Evolutionary conservation across 2,797 vertebrate species (phyloP), one percentile per base, ranked within the genome.

Genomic region (Melanotaenia maccullochi): DNA sequence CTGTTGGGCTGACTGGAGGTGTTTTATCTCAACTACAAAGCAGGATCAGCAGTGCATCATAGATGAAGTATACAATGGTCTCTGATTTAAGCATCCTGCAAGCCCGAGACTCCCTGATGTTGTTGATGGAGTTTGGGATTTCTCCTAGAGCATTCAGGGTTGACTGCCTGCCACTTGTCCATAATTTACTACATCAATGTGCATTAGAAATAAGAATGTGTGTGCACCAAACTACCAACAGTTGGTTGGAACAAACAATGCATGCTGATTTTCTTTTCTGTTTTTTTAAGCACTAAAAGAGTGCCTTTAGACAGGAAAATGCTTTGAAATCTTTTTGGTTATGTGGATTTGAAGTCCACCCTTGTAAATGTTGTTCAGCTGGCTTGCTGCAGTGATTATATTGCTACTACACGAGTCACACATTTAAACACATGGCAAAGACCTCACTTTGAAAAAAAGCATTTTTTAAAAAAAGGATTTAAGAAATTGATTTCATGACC

Each of bases 141-240:
- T 60, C 75, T 69, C 90, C 84, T 32, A 9, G 35, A 59, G 86
- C 77, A 3, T 54, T 76, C 59, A 36, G 40, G 67, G 51, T 66
- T 44, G 54, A 63, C 68, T 71, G 66, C 69, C 44, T 60, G 68
- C 66, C 57, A 66, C 54, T 81, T 40, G 75, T 88, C 71, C 60
- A 85, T 86, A 86, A 81, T 89, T 85, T 70, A 87, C 68, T 44
- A 67, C 79, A 69, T 76, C 73, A 13, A 25, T 68, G 52, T 36
- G 33, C 36, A 65, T 28, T 47, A 59, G 62, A 75, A 40, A 76
- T 14, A 42, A 71, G 54, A 49, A 60, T 55, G 68, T 57, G 56
- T 69, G 36, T 0, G 30, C 71, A 36, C 49, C 36, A 20, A 71
- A 65, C 61, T 24, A 52, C 22, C 55, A 60, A 36, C 22, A 40